These are phyloP conservation scores for Acronicta leporina DNA, from an alignment of 2,888 invertebrate genomes.

Conservation along the genomic window DNA sequence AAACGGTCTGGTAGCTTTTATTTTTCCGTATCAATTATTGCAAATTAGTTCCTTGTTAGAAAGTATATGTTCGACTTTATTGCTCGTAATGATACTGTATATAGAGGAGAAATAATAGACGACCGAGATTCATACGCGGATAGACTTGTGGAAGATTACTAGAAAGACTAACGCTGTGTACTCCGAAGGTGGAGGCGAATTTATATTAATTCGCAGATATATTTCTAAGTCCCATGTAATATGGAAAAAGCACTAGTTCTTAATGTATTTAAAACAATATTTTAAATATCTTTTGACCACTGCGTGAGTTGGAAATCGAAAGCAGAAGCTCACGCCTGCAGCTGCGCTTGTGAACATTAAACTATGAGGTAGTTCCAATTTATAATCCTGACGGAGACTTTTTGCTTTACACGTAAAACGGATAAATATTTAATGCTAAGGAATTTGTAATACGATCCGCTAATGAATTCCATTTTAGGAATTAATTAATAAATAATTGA, in stretches of 20 bases:
- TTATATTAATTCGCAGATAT: no score
- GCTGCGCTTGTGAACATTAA: no score
- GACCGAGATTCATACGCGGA: constrained; percentile 24
- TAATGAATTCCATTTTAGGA: constrained; percentile 39
- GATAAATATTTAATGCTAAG: constrained; percentile 34
- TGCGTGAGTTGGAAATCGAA: no score
- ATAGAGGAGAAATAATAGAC: constrained; percentile 17
- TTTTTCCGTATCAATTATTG: constrained; percentile 54
- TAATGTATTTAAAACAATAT: no score
- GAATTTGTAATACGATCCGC: constrained; percentile 43
- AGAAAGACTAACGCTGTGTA: no score
- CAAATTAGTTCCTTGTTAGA: constrained; percentile 54
- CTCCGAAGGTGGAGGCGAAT: no score
- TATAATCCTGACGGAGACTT: constrained; percentile 12
- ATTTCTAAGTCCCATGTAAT: no score
- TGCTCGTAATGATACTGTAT: constrained; percentile 25
- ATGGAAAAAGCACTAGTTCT: no score
- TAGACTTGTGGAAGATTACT: constrained; percentile 1
- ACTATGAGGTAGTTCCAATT: no score
- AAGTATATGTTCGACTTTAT: constrained; percentile 39
- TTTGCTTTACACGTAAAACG: constrained; percentile 10
- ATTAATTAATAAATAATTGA: constrained; percentile 37
- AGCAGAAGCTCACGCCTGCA: no score
- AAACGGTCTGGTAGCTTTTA: constrained; percentile 57
- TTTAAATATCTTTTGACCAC: no score